Evolutionary conservation across 2,888 invertebrate genomes (phyloP).

Genomic region (Drosophila aldrichi): DNA sequence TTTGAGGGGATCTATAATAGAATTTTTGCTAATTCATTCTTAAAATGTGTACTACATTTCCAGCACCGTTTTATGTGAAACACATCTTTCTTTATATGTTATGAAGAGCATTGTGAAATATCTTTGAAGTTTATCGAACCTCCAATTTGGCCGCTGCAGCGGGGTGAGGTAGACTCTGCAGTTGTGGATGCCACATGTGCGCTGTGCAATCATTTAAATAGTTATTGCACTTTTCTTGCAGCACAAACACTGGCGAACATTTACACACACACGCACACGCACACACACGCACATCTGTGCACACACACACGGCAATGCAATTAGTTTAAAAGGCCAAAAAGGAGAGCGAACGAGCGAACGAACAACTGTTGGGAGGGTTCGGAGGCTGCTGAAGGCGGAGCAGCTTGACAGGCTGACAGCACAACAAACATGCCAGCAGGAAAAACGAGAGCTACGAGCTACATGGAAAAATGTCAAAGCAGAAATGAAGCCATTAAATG

Average conservation of each 20-base stretch:
- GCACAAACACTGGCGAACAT: constrained; percentile 30
- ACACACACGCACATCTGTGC: constrained; percentile 25
- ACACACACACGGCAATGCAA: constrained; percentile 66
- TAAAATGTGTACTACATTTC: no score
- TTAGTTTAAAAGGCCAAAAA: constrained; percentile 76
- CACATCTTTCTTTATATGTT: not conserved
- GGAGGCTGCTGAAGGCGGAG: constrained; percentile 17
- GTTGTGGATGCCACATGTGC: constrained; percentile 57
- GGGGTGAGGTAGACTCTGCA: not conserved
- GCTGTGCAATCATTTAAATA: constrained; percentile 74
- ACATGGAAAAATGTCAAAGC: constrained; percentile 77
- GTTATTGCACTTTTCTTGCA: constrained; percentile 73
- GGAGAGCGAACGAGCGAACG: constrained; percentile 5
- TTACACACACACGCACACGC: constrained; percentile 19
- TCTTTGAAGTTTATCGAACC: not conserved
- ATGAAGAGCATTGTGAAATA: not conserved
- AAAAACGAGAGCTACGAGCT: constrained; percentile 57
- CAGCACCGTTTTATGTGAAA: not conserved
- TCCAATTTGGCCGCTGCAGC: not conserved
- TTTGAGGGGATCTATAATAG: no score
- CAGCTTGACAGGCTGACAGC: constrained; percentile 71
- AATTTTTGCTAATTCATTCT: no score
- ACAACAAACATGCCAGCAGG: constrained; percentile 63
- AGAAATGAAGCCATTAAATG: constrained; percentile 80
- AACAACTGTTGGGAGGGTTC: constrained; percentile 6